Conservation (phyloP, 2,113 vertebrate genomes). For the Scytalopus superciliaris region DNA sequence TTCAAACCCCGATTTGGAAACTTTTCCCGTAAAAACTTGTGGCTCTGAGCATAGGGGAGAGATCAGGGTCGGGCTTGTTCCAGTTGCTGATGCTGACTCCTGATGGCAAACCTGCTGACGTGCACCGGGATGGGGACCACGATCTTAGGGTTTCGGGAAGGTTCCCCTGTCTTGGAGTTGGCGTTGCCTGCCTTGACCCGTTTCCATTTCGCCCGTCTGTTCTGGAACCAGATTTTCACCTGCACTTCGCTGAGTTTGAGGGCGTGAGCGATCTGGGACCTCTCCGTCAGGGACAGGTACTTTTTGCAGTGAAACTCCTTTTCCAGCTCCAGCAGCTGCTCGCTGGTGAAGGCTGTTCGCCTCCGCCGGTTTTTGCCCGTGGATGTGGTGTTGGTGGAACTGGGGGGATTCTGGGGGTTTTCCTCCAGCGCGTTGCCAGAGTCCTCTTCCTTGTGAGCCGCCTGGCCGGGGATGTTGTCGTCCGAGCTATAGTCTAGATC, state of each 20-base stretch:
- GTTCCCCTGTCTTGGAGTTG: constrained; percentile 96
- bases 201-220: constrained; percentile 98
- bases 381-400: constrained; percentile 71
- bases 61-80: constrained; percentile 92
- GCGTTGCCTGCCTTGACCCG: constrained; percentile 97
- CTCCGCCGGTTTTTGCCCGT: constrained; percentile 91
- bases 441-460: constrained; percentile 84
- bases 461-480: constrained; percentile 84
- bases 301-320: constrained; percentile 99
- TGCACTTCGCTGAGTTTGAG: constrained; percentile 98
- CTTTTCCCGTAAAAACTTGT: not conserved
- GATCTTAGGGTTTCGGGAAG: constrained; percentile 95
- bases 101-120: constrained; percentile 96
- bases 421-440: constrained; percentile 81
- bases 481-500: constrained; percentile 98
- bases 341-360: constrained; percentile 96
- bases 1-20: not conserved
- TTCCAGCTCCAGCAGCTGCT: constrained; percentile 97
- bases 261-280: constrained; percentile 97
- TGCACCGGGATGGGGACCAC: constrained; percentile 98
- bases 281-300: constrained; percentile 96
- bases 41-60: not conserved
- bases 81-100: constrained; percentile 98
- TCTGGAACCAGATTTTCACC: constrained; percentile 99
- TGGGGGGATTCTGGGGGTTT: constrained; percentile 65